phyloP scores from a whole-genome alignment of 1,140 invertebrate genomes.

The Saxidomus purpurata region DNA sequence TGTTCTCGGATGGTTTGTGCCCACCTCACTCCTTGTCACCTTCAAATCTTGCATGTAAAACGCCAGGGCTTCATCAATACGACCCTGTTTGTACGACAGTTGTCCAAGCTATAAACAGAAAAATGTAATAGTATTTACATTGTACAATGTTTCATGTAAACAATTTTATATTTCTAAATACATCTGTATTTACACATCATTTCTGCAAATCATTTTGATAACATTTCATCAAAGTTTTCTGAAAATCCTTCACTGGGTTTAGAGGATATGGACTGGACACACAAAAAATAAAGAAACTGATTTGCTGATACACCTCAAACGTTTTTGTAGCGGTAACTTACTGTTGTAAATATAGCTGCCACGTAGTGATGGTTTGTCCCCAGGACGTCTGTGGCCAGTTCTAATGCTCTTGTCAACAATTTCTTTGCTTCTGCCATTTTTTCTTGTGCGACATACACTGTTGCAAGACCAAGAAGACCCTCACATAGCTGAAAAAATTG shows the following conservation, averaged over 20 bases:
- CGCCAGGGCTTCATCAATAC: conserved; percentile 74
- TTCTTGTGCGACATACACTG: conserved; percentile 69
- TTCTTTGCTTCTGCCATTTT: conserved; percentile 72
- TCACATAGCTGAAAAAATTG: conserved; percentile 73
- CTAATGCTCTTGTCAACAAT: conserved; percentile 71
- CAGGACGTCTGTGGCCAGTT: conserved; percentile 74
- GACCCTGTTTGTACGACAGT: conserved; percentile 74
- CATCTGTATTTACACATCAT: too few species aligned
- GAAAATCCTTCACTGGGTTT: too few species aligned
- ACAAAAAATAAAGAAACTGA: too few species aligned
- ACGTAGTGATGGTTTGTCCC: conserved; percentile 77
- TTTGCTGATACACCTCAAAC: too few species aligned
- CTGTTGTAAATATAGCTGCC: conserved; percentile 76
- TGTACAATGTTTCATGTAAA: too few species aligned
- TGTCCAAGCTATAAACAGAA: conserved; percentile 74
- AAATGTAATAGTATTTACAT: neutral
- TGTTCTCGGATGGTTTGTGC: conserved; percentile 72
- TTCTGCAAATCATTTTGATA: too few species aligned
- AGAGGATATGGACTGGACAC: too few species aligned
- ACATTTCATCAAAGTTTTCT: too few species aligned
- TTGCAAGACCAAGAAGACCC: conserved; percentile 74
- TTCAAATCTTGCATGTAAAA: conserved; percentile 78
- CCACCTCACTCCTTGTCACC: conserved; percentile 75
- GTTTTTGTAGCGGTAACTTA: too few species aligned
- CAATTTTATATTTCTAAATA: too few species aligned